Conservation (phyloP, 2,888 invertebrate species). For the Vanessa cardui region DNA sequence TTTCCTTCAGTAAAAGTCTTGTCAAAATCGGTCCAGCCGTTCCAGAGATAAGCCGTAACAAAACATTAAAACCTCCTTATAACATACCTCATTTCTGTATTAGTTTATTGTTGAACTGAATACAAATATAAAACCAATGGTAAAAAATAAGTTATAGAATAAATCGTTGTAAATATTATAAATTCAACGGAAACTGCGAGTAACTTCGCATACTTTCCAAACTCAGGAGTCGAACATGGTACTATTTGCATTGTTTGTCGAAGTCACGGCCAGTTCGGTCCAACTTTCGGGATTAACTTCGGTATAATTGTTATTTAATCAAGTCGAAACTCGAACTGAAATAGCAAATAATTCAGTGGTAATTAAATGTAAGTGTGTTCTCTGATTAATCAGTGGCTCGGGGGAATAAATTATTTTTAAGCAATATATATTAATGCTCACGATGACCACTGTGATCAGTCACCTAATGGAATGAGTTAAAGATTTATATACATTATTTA, state of each 20-base stretch:
- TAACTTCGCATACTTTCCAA: constrained; percentile 27
- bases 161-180: constrained; percentile 28
- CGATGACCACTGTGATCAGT: too few relatives aligned
- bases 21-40: too few relatives aligned
- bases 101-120: too few relatives aligned
- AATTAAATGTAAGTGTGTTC: neutral
- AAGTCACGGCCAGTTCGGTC: constrained; percentile 22
- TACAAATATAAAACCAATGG: too few relatives aligned
- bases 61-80: too few relatives aligned
- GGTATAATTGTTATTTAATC: constrained; percentile 36
- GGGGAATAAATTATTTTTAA: neutral
- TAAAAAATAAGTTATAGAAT: neutral
- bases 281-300: constrained; percentile 29
- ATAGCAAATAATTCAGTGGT: constrained; percentile 14
- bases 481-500: too few relatives aligned
- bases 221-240: constrained; percentile 34
- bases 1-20: too few relatives aligned
- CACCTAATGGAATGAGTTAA: too few relatives aligned
- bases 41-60: too few relatives aligned
- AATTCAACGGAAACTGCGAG: constrained; percentile 21
- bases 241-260: constrained; percentile 37
- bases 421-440: too few relatives aligned
- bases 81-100: too few relatives aligned
- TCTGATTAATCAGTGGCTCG: neutral
- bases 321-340: constrained; percentile 21